A percentile compares a stretch with the other conserved stretches of the same genome.
These are phyloP conservation scores for Chloropsis cyanopogon DNA, from an alignment of 2,113 vertebrate species.

Conservation along the genomic window DNA sequence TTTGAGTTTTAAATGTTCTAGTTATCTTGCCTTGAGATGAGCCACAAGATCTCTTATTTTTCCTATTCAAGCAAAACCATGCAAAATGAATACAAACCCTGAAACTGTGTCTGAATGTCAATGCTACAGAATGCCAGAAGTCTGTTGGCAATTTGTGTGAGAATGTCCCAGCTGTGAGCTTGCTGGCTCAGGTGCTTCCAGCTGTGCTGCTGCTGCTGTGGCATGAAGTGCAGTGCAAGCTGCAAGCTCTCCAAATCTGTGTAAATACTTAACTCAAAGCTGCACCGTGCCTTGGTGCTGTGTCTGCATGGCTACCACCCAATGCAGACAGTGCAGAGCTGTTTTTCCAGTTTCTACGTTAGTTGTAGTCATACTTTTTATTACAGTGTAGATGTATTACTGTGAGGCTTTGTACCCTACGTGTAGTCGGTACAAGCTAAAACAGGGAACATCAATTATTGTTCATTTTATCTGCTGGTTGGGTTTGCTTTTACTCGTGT, in stretches of 20 bases:
- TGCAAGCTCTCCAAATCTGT: neutral
- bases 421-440: neutral
- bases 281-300: neutral
- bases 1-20: neutral
- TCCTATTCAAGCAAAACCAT: neutral
- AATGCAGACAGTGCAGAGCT: neutral
- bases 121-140: neutral
- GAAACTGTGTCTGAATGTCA: neutral
- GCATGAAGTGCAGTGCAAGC: neutral
- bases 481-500: neutral
- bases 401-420: neutral
- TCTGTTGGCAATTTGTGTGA: neutral
- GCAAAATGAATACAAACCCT: neutral
- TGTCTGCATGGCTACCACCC: neutral
- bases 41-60: neutral
- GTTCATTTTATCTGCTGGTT: neutral
- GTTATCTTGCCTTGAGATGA: neutral
- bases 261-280: neutral
- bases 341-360: neutral
- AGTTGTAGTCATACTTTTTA: neutral
- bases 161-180: neutral
- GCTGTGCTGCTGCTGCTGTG: neutral
- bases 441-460: neutral
- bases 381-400: neutral
- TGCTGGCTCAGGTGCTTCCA: neutral